These are phyloP conservation scores for Ormyrus rosae DNA, from an alignment of 2,888 invertebrate species.

Conservation along the genomic window DNA sequence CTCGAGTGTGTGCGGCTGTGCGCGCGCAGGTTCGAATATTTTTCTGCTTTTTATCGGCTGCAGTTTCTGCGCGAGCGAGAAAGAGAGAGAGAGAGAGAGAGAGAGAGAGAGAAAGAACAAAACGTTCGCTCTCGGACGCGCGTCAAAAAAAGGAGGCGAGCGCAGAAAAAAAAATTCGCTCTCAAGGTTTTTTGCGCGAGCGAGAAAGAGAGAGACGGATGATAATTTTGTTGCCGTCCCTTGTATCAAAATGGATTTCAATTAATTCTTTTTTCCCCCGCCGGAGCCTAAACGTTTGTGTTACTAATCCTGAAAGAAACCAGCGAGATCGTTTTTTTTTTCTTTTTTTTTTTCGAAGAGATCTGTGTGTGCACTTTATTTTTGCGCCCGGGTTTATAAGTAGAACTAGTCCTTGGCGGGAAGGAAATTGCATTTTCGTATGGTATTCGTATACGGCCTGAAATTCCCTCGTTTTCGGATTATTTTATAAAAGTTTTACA, in stretches of 20 bases:
- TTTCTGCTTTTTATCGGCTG: conserved; percentile 44
- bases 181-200: conserved; percentile 42
- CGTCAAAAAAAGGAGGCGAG: conserved; percentile 12
- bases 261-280: conserved; percentile 34
- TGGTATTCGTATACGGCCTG: too few relatives aligned
- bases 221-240: conserved; percentile 17
- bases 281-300: conserved; percentile 22
- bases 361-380: conserved; percentile 6
- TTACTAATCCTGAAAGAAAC: conserved; percentile 41
- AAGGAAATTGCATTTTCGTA: background rate
- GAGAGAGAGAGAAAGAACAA: conserved; percentile 34
- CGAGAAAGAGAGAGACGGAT: conserved; percentile 8
- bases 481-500: too few relatives aligned
- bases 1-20: background rate
- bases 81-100: conserved; percentile 17
- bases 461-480: too few relatives aligned
- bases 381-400: background rate
- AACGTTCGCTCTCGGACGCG: conserved; percentile 15
- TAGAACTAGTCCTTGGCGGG: conserved; percentile 24
- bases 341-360: conserved; percentile 7
- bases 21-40: conserved; percentile 42
- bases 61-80: conserved; percentile 8
- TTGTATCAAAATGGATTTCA: conserved; percentile 35
- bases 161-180: conserved; percentile 20
- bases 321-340: background rate